Percentiles rank a stretch among this genome's conserved stretches.
Conservation (phyloP, 2,797 vertebrate species). For the Huso huso region DNA sequence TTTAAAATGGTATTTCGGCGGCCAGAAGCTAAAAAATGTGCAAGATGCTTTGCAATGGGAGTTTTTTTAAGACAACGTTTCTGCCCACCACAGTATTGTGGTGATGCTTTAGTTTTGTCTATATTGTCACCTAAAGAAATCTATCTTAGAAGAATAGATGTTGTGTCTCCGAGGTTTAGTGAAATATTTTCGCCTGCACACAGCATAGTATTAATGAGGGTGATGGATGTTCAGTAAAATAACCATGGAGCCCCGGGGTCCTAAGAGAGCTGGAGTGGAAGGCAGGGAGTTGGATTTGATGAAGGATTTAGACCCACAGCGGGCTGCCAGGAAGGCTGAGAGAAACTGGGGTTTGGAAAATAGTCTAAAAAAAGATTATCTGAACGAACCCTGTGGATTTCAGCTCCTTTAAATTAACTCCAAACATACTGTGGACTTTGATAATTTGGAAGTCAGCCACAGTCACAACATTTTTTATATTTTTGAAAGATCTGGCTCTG, state of each 20-base stretch:
- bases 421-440: background rate
- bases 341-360: background rate
- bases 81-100: no score
- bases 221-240: conserved; percentile 43
- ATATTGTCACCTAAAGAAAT: no score
- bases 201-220: conserved; percentile 39
- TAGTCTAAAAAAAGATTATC: background rate
- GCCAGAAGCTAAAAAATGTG: no score
- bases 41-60: no score
- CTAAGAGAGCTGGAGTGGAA: background rate
- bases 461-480: no score
- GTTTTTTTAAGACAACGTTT: no score
- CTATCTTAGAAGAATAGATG: no score
- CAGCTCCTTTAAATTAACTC: background rate
- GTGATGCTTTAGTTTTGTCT: no score
- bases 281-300: background rate
- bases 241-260: conserved; percentile 24
- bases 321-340: background rate
- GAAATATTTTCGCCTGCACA: conserved; percentile 38
- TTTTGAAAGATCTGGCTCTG: no score
- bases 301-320: background rate
- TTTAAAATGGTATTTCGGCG: background rate
- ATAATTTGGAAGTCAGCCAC: no score
- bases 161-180: conserved; percentile 9
- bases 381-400: no score